Evolutionary conservation across 2,888 invertebrate species (phyloP).

Genomic region (Automeris io): DNA sequence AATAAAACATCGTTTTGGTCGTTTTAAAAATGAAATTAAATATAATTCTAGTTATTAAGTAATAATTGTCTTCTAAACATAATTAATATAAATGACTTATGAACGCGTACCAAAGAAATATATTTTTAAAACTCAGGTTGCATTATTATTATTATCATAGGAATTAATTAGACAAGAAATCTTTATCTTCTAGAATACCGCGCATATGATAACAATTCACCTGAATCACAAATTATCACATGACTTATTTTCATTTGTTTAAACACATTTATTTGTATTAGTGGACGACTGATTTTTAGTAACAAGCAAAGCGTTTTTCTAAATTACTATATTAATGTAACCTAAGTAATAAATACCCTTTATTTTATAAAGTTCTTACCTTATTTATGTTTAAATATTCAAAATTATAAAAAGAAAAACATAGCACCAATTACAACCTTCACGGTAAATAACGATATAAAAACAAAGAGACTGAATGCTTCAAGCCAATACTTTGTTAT

Average conservation of each 20-base stretch:
- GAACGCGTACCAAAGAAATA: too few relatives aligned
- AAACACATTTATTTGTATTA: conserved; percentile 11
- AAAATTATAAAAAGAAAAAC: conserved; percentile 11
- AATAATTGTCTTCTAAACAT: too few relatives aligned
- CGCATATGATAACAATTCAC: not conserved
- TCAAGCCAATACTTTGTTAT: conserved; percentile 20
- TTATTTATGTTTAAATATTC: conserved; percentile 12
- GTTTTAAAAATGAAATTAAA: too few relatives aligned
- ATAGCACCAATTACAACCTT: conserved; percentile 15
- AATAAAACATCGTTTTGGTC: too few relatives aligned
- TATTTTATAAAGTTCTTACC: conserved; percentile 19
- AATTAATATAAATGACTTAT: too few relatives aligned
- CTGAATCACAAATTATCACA: conserved; percentile 12
- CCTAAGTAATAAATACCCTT: too few relatives aligned
- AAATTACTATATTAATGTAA: not conserved
- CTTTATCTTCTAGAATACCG: not conserved
- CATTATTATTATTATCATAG: too few relatives aligned
- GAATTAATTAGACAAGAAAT: too few relatives aligned
- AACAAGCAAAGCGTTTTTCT: conserved; percentile 10
- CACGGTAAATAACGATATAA: conserved; percentile 18
- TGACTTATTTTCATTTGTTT: conserved; percentile 4
- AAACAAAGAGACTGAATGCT: conserved; percentile 24
- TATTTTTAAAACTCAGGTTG: too few relatives aligned
- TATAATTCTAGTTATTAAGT: too few relatives aligned
- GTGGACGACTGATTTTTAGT: conserved; percentile 39